Base-by-base conservation (phyloP, 2,113 vertebrate genomes). In the Pteruthius melanotis region DNA sequence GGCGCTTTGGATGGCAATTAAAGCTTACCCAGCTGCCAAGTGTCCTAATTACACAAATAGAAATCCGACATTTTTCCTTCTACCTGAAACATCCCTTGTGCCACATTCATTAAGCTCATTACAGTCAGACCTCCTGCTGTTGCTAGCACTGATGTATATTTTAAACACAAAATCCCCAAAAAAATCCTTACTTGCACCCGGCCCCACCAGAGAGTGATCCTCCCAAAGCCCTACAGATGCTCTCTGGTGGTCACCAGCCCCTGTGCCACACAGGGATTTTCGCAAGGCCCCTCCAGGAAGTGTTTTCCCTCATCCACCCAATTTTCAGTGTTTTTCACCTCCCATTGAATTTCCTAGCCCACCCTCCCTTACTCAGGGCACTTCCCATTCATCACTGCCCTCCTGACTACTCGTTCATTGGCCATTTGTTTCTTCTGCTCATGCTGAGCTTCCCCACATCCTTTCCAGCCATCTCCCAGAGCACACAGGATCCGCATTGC, bases 21-120 rank as follows among this genome's bases (percentile, higher is more conserved):
- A 81, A 95, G 86, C 85, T 78, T 45, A 87, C 17, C 69, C 93
- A 82, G 90, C 86, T 96, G 95, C 92, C 80, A 86, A 94, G 86
- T 11, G 37, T 69, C 88, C 77, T 90, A 91, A 91, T 96, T 87
- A 90, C 20, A 50, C n/a, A 61, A 42, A 87, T 49, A 82, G 88
- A 92, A 94, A 84, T 78, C 57, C 77, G 56, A 47, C 26, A n/a
- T 84, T 88, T 93, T 7, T 28, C 53, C 72, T 93, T 86, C 40
- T 93, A 95, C 94, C 92, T 96, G 93, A 86, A 92, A 70, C 56
- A 84, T 82, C 31, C 57, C 69, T 60, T 63, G 60, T 2, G 17
- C n/a, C n/a, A 87, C 56, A 33, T 93, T 95, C 72, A 89, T 92
- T 82, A 53, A 84, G 44, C 45, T 94, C 33, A 39, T 92, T 87